phyloP scores from a whole-genome alignment of 2,113 vertebrate genomes.

The Hemiprocne comata region DNA sequence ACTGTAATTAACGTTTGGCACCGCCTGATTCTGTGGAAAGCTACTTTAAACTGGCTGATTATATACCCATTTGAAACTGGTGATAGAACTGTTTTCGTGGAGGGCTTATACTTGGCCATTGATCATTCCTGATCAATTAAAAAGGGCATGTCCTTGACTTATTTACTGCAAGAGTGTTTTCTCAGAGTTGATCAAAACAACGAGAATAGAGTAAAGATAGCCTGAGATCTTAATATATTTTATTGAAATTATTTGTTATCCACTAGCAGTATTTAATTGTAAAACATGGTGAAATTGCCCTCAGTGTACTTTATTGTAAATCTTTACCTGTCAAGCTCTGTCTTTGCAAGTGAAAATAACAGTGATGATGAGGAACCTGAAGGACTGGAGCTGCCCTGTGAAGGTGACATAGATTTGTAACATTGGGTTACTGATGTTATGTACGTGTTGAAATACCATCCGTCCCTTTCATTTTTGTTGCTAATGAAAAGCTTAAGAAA shows the following conservation, averaged over 20 bases:
- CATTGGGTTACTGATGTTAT: not conserved
- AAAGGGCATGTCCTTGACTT: not conserved
- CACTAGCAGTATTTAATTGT: not conserved
- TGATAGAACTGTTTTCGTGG: not conserved
- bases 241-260: not conserved
- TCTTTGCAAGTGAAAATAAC: slow-evolving; percentile 35
- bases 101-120: not conserved
- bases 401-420: slow-evolving; percentile 25
- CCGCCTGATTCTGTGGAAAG: not conserved
- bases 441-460: not conserved
- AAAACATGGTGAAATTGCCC: not conserved
- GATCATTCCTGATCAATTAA: not conserved
- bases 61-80: not conserved
- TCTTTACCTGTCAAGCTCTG: not conserved
- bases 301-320: not conserved
- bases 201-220: not conserved
- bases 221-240: not conserved
- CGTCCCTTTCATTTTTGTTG: slow-evolving; percentile 9
- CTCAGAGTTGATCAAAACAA: not conserved
- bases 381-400: not conserved
- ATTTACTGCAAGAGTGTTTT: not conserved
- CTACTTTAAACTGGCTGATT: not conserved
- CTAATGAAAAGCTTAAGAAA: slow-evolving; percentile 51
- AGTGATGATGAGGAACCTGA: not conserved
- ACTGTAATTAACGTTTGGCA: not conserved